phyloP scores from a whole-genome alignment of 2,113 vertebrate genomes.

The Sturnus vulgaris region DNA sequence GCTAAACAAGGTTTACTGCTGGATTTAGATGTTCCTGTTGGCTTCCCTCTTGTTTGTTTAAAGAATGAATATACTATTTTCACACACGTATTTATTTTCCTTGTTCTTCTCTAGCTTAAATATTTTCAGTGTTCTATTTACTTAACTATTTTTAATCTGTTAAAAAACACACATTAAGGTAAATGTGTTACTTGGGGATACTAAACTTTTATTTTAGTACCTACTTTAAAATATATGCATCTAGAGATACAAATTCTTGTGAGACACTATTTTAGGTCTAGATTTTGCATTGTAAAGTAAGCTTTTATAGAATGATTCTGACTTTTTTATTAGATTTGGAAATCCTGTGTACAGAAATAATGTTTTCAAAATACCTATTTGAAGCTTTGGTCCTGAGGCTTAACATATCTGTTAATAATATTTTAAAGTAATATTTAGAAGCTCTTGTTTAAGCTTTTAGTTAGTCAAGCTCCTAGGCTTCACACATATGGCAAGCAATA shows the following conservation, averaged over 20 bases:
- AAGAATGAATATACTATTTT: not conserved
- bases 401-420: not conserved
- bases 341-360: not conserved
- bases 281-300: not conserved
- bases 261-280: not conserved
- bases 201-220: not conserved
- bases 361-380: not conserved
- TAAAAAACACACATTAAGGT: not conserved
- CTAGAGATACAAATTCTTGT: not conserved
- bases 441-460: not conserved
- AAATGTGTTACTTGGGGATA: not conserved
- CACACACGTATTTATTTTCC: not conserved
- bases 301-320: not conserved
- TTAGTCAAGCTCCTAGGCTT: not conserved
- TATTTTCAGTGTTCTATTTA: not conserved
- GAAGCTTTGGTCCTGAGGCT: not conserved
- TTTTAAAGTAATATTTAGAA: not conserved
- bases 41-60: not conserved
- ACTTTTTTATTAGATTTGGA: not conserved
- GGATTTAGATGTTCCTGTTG: not conserved
- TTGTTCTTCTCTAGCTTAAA: not conserved
- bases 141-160: not conserved
- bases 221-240: not conserved
- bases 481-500: not conserved
- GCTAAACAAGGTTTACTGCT: not conserved